These are phyloP conservation scores for Scrobipalpa costella DNA, from an alignment of 2,888 invertebrate species.

Conservation along the genomic window DNA sequence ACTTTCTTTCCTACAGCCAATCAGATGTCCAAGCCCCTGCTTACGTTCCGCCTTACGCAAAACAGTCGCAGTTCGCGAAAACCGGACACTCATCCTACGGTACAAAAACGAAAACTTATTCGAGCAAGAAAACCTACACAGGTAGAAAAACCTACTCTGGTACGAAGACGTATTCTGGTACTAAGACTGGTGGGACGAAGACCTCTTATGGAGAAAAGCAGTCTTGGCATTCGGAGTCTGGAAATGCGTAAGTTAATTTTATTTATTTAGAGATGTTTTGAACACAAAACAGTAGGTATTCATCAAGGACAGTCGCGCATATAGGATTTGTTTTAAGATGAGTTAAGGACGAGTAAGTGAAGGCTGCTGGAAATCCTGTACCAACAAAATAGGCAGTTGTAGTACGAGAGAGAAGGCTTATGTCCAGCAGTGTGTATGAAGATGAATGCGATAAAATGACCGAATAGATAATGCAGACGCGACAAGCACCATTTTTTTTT, in stretches of 20 bases:
- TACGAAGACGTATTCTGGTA: slow-evolving; percentile 43
- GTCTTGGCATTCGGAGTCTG: slow-evolving; percentile 57
- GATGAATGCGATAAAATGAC: too few species aligned
- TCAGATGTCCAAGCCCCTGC: slow-evolving; percentile 67
- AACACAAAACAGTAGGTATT: background rate
- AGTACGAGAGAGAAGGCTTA: too few species aligned
- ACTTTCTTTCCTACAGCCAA: slow-evolving; percentile 51
- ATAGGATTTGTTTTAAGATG: background rate
- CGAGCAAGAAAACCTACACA: slow-evolving; percentile 33
- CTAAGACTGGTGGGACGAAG: slow-evolving; percentile 41
- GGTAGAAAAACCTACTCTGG: slow-evolving; percentile 45
- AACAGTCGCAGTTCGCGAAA: slow-evolving; percentile 41
- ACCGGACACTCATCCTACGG: slow-evolving; percentile 37
- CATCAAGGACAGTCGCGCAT: too few species aligned
- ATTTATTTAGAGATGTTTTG: background rate
- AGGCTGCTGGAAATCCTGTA: too few species aligned
- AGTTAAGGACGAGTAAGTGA: too few species aligned
- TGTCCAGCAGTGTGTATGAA: too few species aligned
- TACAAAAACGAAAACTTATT: slow-evolving; percentile 40
- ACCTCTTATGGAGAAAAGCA: slow-evolving; percentile 49
- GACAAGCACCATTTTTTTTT: too few species aligned
- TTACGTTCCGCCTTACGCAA: slow-evolving; percentile 60
- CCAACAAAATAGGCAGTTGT: too few species aligned
- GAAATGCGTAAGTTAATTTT: slow-evolving; percentile 51
- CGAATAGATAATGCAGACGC: too few species aligned